Percentiles rank a stretch among this genome's conserved stretches.
phyloP scores from a whole-genome alignment of 2,797 vertebrate species.

The Podarcis lilfordi region DNA sequence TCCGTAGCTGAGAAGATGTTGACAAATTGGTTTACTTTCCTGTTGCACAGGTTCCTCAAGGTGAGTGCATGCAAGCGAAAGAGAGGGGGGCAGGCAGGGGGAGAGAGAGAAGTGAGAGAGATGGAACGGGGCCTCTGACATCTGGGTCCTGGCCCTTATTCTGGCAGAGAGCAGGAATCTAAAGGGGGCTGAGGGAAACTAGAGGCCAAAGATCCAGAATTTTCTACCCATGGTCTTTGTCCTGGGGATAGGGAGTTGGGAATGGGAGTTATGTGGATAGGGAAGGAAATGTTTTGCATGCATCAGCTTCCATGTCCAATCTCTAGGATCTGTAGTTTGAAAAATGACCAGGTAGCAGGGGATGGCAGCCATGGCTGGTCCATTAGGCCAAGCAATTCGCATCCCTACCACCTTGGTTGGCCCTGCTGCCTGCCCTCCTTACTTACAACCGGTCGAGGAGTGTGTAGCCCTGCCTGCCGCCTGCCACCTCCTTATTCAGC shows the following conservation, averaged over 20 bases:
- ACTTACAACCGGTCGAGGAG: no score
- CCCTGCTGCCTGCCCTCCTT: no score
- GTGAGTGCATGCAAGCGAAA: background rate
- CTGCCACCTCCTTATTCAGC: no score
- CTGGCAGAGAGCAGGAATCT: background rate
- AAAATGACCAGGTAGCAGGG: background rate
- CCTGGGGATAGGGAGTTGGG: background rate
- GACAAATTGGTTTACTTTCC: slow-evolving; percentile 86
- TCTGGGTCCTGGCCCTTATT: background rate
- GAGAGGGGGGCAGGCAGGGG: accelerated
- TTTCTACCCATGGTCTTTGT: background rate
- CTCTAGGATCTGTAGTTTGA: background rate
- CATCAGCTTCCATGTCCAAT: background rate
- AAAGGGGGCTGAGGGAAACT: background rate
- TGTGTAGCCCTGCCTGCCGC: no score
- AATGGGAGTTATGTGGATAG: background rate
- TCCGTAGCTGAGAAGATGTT: slow-evolving; percentile 37
- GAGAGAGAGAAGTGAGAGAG: no score
- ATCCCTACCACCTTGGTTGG: no score
- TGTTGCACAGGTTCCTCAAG: slow-evolving; percentile 59
- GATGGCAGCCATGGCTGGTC: no score
- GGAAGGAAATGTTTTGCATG: no score
- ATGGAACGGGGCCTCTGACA: background rate
- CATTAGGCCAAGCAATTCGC: no score
- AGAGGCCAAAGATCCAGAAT: background rate